These are phyloP conservation scores for Thysanoteuthis rhombus DNA, from an alignment of 2,888 invertebrate species.

Conservation along the genomic window DNA sequence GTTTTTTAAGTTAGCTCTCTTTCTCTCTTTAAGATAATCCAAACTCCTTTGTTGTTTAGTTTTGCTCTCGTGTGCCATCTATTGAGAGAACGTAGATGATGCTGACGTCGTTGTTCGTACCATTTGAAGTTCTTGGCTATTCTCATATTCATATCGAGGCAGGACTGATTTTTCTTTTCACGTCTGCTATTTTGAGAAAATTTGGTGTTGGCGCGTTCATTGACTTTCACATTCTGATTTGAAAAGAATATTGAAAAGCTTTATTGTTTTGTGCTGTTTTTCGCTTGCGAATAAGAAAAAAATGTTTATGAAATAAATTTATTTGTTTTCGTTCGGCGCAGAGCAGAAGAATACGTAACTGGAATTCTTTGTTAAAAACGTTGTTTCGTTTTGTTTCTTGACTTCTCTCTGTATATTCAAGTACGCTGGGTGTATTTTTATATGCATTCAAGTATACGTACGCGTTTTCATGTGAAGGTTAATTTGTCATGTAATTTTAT, in stretches of 20 bases:
- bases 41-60: background rate
- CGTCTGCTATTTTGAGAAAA: conserved; percentile 12
- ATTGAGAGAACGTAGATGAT: background rate
- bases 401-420: background rate
- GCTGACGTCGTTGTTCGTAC: background rate
- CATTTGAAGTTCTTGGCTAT: background rate
- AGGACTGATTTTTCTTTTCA: background rate
- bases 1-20: too few relatives aligned
- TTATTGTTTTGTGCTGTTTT: background rate
- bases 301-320: background rate
- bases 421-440: background rate
- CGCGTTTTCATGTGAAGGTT: background rate
- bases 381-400: background rate
- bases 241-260: background rate
- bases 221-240: background rate
- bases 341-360: background rate
- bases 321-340: background rate
- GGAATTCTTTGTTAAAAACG: background rate
- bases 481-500: background rate
- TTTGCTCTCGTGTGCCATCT: background rate
- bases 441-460: background rate
- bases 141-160: background rate
- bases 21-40: background rate
- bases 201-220: background rate
- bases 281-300: background rate